These are phyloP conservation scores for Nansenia antarctica DNA, from an alignment of 2,113 vertebrate species.

Conservation along the genomic window DNA sequence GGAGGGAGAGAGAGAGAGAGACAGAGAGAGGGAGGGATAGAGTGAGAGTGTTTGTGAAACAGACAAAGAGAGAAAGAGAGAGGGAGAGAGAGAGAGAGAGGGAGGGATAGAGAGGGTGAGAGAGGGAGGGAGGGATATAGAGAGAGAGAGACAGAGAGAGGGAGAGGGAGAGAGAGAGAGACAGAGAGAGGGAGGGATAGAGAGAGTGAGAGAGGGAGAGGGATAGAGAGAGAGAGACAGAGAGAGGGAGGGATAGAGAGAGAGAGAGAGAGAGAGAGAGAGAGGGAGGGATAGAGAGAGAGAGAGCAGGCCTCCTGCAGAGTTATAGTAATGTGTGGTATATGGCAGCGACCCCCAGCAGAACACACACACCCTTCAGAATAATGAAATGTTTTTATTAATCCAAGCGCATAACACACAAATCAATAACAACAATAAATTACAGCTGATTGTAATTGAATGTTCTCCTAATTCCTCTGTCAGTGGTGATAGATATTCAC, in stretches of 20 bases:
- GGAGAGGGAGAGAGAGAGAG: neutral
- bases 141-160: neutral
- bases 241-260: slow-evolving; percentile 5
- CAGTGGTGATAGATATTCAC: slow-evolving; percentile 85
- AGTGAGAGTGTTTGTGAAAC: too few species aligned
- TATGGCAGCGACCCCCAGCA: slow-evolving; percentile 35
- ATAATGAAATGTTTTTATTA: slow-evolving; percentile 82
- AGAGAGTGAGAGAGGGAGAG: neutral
- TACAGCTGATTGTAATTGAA: slow-evolving; percentile 83
- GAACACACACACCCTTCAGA: slow-evolving; percentile 52
- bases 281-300: slow-evolving; percentile 7
- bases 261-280: slow-evolving; percentile 9
- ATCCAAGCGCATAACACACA: slow-evolving; percentile 75
- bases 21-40: too few species aligned
- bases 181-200: neutral
- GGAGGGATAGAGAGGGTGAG: too few species aligned
- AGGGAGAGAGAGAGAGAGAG: too few species aligned
- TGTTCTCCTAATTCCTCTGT: slow-evolving; percentile 86
- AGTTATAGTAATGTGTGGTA: slow-evolving; percentile 36
- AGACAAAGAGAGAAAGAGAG: too few species aligned
- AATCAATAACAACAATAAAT: slow-evolving; percentile 87
- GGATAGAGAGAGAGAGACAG: neutral
- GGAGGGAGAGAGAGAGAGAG: too few species aligned
- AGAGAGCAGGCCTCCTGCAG: slow-evolving; percentile 14
- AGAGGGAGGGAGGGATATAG: too few species aligned